Conservation (phyloP, 2,888 invertebrate genomes). For the Microdon myrmicae region DNA sequence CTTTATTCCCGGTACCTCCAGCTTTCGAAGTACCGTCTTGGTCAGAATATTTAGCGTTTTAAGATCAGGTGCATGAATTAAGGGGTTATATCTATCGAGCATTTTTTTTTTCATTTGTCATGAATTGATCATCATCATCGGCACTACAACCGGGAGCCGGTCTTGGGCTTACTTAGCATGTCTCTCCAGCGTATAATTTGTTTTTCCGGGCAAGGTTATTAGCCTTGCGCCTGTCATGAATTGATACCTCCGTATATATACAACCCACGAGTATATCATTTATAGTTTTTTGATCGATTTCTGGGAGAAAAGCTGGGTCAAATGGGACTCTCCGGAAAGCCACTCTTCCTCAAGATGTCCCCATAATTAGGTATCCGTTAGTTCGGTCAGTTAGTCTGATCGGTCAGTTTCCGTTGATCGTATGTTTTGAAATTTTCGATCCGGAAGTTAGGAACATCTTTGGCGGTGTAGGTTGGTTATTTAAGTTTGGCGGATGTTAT, state of each 20-base stretch:
- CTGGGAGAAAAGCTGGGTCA: conserved; percentile 33
- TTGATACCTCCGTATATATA: conserved; percentile 41
- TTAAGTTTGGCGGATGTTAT: too few species aligned
- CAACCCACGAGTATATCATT: conserved; percentile 25
- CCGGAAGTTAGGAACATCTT: too few species aligned
- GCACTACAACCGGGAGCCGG: too few species aligned
- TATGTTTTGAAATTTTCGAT: too few species aligned
- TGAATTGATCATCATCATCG: too few species aligned
- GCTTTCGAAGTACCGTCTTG: conserved; percentile 1
- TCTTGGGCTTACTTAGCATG: too few species aligned
- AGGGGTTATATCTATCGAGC: too few species aligned
- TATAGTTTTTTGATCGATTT: conserved; percentile 54
- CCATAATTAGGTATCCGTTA: conserved; percentile 37
- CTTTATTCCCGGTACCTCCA: conserved; percentile 11
- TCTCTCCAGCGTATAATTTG: too few species aligned
- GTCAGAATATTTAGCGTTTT: conserved; percentile 8
- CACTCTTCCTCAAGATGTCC: conserved; percentile 37
- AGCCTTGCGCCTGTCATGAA: conserved; percentile 55
- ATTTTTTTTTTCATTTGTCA: too few species aligned
- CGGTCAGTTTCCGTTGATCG: too few species aligned
- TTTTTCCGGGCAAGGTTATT: too few species aligned
- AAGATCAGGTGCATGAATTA: conserved; percentile 47
- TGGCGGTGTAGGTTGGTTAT: too few species aligned
- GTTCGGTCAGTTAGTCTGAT: conserved; percentile 44
- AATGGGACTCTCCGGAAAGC: conserved; percentile 17